A percentile compares a stretch with the other conserved stretches of the same genome.
Evolutionary conservation across 2,113 vertebrate species (phyloP).

Genomic region (Cichladusa arquata): DNA sequence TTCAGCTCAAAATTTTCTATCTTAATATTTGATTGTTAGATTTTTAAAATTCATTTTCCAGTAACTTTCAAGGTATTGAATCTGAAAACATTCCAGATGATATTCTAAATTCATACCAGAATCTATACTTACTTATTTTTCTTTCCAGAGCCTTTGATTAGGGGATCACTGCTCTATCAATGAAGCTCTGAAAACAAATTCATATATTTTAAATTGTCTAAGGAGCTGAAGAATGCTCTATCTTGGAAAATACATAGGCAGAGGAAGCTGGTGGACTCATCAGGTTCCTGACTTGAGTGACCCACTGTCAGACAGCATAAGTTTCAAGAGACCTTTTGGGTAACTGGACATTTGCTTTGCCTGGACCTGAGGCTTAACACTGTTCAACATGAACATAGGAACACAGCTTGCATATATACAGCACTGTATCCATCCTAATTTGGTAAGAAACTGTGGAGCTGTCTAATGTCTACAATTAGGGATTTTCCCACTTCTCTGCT

Average conservation of each 20-base stretch:
- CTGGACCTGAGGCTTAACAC: background rate
- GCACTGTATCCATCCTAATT: background rate
- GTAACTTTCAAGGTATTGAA: background rate
- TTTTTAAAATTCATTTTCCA: background rate
- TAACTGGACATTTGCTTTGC: background rate
- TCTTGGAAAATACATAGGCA: background rate
- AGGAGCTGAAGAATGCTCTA: background rate
- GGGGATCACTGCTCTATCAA: accelerated
- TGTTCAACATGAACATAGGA: background rate
- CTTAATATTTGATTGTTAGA: background rate
- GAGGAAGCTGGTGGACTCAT: background rate
- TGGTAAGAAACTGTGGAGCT: background rate
- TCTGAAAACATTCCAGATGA: background rate
- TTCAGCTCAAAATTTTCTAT: background rate
- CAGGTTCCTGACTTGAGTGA: background rate
- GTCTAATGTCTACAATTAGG: background rate
- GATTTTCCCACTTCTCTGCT: background rate
- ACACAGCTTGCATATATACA: background rate
- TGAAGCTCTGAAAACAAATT: background rate
- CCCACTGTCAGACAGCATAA: background rate
- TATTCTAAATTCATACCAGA: background rate
- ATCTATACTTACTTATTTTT: background rate
- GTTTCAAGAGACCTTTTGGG: background rate
- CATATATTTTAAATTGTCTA: background rate
- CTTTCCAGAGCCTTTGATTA: background rate